Evolutionary conservation across 1,140 invertebrate genomes (phyloP).

Genomic region (Neodiprion virginianus): DNA sequence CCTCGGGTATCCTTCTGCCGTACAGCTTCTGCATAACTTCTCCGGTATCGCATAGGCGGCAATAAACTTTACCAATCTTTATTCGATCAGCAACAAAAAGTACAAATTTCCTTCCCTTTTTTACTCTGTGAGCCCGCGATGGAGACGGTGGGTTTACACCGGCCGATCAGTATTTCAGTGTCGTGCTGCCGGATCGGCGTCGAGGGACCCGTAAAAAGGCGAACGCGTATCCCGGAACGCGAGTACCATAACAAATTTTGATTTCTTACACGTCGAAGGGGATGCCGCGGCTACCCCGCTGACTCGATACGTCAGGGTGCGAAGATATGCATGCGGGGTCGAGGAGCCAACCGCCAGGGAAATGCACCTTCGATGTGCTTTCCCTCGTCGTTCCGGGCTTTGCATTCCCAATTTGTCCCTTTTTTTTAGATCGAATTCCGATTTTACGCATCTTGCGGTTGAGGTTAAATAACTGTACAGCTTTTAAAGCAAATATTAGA

Average conservation of each 20-base stretch:
- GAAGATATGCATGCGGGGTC: background rate
- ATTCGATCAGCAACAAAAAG: conserved; percentile 4
- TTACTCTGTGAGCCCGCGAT: background rate
- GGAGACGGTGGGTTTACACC: background rate
- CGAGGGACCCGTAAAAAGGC: conserved; percentile 3
- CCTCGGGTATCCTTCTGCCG: background rate
- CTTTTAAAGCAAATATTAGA: too few species aligned
- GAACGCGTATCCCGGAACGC: background rate
- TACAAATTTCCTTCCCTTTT: background rate
- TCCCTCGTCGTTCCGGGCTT: background rate
- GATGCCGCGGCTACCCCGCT: background rate
- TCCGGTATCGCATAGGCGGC: background rate
- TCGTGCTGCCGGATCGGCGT: background rate
- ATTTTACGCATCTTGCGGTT: too few species aligned
- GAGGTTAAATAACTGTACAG: too few species aligned
- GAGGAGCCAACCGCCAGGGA: background rate
- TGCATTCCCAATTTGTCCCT: background rate
- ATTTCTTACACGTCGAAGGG: conserved; percentile 2
- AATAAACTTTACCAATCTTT: conserved; percentile 6
- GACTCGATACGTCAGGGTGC: background rate
- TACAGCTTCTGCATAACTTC: conserved; percentile 2
- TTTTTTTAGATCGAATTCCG: background rate
- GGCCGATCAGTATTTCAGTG: background rate
- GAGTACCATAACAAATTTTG: conserved; percentile 3
- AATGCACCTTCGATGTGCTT: background rate